Conservation (phyloP, 2,113 vertebrate species). For the Melospiza georgiana region DNA sequence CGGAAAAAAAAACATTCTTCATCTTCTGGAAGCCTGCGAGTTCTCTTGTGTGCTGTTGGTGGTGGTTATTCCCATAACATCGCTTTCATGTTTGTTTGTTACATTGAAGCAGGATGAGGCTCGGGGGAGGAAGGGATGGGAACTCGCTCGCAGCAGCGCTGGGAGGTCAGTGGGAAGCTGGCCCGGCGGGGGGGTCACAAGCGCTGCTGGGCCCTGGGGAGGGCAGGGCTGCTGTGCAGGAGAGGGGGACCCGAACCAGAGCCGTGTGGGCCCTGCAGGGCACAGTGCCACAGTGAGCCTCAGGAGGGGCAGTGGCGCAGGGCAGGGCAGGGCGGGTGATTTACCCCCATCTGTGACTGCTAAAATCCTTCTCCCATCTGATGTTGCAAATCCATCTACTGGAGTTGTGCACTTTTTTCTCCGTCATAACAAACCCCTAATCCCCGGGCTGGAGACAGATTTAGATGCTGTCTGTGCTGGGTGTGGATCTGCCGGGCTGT, state of each 20-base stretch:
- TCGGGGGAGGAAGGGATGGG: neutral
- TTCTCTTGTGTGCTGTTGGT: neutral
- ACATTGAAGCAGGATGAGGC: neutral
- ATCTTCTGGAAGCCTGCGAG: neutral
- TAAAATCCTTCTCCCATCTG: neutral
- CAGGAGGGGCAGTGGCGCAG: accelerated
- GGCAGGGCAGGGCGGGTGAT: neutral
- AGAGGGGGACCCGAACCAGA: accelerated
- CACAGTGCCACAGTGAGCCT: accelerated
- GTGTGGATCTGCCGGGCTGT: neutral
- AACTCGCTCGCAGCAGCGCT: neutral
- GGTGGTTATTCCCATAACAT: neutral
- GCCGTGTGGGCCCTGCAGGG: neutral
- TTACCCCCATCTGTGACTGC: neutral
- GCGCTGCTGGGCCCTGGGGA: neutral
- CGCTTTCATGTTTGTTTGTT: neutral
- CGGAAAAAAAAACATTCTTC: neutral
- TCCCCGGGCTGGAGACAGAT: slow-evolving; percentile 30
- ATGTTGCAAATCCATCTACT: neutral
- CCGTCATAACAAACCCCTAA: slow-evolving; percentile 8
- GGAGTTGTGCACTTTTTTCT: slow-evolving; percentile 40
- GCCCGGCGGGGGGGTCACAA: neutral
- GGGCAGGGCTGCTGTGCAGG: neutral
- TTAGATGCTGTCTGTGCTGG: neutral
- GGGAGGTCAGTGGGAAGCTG: neutral